Percentiles rank a stretch among this genome's conserved stretches.
Conservation (phyloP, 2,797 vertebrate genomes). For the Clarias pachynema region DNA sequence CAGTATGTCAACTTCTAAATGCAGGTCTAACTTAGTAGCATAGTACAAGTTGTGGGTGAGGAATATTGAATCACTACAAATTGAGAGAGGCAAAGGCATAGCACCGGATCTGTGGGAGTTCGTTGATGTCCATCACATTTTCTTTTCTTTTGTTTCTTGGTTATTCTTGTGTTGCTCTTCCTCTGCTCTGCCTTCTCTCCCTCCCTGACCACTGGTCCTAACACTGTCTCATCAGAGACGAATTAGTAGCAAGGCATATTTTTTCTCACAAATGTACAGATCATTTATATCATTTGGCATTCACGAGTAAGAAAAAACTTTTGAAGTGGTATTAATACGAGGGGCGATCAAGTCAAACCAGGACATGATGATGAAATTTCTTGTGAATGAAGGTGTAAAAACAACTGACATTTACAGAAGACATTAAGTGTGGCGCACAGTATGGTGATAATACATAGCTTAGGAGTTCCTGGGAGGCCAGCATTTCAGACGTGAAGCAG, state of each 20-base stretch:
- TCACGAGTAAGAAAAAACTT: background rate
- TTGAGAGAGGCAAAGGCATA: background rate
- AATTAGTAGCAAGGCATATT: background rate
- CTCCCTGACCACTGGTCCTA: background rate
- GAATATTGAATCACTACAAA: background rate
- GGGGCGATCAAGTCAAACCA: too few species aligned
- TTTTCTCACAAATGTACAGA: background rate
- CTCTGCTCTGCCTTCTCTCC: background rate
- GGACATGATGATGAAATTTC: too few species aligned
- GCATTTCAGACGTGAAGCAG: too few species aligned
- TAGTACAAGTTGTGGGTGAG: background rate
- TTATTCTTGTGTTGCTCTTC: background rate
- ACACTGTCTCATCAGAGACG: background rate
- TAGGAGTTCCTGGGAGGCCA: too few species aligned
- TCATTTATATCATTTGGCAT: background rate
- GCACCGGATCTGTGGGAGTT: background rate
- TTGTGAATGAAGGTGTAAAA: too few species aligned
- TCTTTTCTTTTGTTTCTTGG: background rate
- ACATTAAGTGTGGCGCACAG: too few species aligned
- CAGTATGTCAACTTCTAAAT: too few species aligned
- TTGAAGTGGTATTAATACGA: background rate
- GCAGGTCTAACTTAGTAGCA: background rate
- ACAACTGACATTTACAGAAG: too few species aligned
- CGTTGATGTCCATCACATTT: background rate
- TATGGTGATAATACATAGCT: too few species aligned